Conservation (phyloP, 2,797 vertebrate species). For the Poeciliopsis presidionis region DNA sequence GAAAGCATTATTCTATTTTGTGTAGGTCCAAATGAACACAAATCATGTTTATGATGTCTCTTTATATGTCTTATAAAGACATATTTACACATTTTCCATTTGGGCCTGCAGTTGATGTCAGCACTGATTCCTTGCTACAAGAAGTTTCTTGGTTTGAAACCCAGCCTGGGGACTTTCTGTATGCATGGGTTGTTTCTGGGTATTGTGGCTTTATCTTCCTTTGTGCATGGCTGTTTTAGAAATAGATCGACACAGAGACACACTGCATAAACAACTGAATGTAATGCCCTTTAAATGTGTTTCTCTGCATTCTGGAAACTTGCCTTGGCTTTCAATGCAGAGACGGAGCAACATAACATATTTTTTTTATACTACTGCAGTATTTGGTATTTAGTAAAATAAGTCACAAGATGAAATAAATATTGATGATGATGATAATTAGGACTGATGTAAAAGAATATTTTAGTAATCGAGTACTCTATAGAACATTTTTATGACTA, state of each 20-base stretch:
- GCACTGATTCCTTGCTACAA: not conserved
- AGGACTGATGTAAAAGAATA: too few species aligned
- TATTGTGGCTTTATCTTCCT: not conserved
- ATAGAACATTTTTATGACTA: too few species aligned
- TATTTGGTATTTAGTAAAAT: too few species aligned
- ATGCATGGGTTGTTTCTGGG: not conserved
- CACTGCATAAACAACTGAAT: not conserved
- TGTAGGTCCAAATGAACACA: not conserved
- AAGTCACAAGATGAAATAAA: too few species aligned
- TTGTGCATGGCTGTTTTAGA: too few species aligned
- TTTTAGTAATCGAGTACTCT: too few species aligned
- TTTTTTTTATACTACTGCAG: too few species aligned
- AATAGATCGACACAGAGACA: not conserved
- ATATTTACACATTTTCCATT: not conserved
- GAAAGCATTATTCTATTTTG: not conserved
- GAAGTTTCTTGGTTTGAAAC: not conserved
- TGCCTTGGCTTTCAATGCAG: too few species aligned
- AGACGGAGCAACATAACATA: too few species aligned
- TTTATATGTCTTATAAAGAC: not conserved
- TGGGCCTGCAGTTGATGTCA: not conserved
- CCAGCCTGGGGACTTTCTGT: not conserved
- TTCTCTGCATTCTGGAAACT: too few species aligned
- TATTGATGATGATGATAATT: too few species aligned
- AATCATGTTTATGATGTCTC: not conserved
- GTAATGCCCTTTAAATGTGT: too few species aligned